A percentile compares a stretch with the other conserved stretches of the same genome.
Evolutionary conservation across 2,797 vertebrate genomes (phyloP).

Genomic region (Chiroxiphia lanceolata): DNA sequence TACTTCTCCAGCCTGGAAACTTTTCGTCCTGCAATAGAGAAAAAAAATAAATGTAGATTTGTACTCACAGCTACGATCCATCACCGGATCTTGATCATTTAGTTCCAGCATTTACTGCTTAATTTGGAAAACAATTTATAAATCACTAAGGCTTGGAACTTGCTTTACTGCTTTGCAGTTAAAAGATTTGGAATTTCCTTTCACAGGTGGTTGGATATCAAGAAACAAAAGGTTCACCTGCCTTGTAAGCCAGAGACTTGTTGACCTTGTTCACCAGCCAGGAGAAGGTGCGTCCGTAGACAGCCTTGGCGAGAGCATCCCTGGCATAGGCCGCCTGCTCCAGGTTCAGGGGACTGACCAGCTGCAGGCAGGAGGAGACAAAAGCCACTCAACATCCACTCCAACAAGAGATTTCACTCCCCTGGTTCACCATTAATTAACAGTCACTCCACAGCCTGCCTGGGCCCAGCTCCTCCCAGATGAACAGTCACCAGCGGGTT

Average conservation of each 20-base stretch:
- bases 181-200: not conserved
- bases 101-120: not conserved
- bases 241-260: constrained; percentile 87
- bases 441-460: not conserved
- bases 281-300: constrained; percentile 95
- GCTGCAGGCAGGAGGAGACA: constrained; percentile 67
- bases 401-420: not conserved
- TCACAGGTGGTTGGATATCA: fast-evolving
- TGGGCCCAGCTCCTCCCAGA: not conserved
- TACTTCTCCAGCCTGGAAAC: constrained; percentile 81
- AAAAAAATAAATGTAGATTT: not conserved
- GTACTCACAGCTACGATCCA: not conserved
- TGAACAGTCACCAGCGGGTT: fast-evolving
- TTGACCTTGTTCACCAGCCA: constrained; percentile 98
- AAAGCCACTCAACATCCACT: not conserved
- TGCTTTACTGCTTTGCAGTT: not conserved
- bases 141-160: not conserved
- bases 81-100: not conserved
- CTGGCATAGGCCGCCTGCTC: constrained; percentile 93
- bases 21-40: constrained; percentile 80
- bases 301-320: constrained; percentile 91
- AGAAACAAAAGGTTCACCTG: constrained; percentile 41
- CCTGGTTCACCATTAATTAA: not conserved
- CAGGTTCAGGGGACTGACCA: constrained; percentile 93
- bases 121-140: not conserved